Evolutionary conservation across 2,113 vertebrate species (phyloP).

Genomic region (Rousettus leschenaultii): DNA sequence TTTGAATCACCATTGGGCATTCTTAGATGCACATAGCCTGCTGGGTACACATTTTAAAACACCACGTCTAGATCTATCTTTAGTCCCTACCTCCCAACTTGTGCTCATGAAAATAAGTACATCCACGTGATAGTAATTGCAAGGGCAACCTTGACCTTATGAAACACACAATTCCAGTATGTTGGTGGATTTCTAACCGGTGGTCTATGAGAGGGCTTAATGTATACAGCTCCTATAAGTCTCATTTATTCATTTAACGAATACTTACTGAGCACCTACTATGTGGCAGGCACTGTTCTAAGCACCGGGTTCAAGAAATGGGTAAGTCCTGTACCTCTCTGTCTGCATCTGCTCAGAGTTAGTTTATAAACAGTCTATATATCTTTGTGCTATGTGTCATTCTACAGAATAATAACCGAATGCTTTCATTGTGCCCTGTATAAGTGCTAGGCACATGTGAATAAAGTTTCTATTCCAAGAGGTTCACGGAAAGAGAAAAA

Average conservation of each 20-base stretch:
- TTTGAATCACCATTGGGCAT: conserved; percentile 37
- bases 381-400: background rate
- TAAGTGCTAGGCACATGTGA: background rate
- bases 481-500: background rate
- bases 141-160: conserved; percentile 1
- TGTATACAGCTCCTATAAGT: background rate
- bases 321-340: background rate
- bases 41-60: conserved; percentile 49
- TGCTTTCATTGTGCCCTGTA: background rate
- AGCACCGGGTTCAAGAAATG: background rate
- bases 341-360: background rate
- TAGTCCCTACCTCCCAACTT: conserved; percentile 20
- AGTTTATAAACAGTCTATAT: background rate
- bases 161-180: background rate
- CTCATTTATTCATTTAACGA: background rate
- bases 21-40: conserved; percentile 10
- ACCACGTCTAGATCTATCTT: conserved; percentile 41
- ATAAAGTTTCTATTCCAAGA: background rate
- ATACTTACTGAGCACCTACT: background rate
- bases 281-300: background rate
- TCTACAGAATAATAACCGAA: background rate
- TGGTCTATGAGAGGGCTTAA: background rate
- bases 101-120: conserved; percentile 4
- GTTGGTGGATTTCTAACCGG: background rate
- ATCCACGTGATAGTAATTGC: background rate